Conservation (phyloP, 2,888 invertebrate genomes). For the Perizoma flavofasciatum region DNA sequence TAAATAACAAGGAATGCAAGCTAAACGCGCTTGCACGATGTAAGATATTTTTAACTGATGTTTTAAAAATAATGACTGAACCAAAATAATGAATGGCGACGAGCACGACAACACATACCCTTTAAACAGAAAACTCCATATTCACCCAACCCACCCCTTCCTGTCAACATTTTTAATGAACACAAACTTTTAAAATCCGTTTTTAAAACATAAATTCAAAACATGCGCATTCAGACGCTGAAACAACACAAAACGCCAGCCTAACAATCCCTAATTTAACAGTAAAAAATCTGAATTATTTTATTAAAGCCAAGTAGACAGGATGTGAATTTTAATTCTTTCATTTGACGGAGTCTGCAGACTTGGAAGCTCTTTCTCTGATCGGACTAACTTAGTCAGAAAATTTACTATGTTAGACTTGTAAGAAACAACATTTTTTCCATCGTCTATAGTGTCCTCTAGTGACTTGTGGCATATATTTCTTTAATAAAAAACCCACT, state of each 20-base stretch:
- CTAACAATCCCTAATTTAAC: slow-evolving; percentile 12
- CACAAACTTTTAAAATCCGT: slow-evolving; percentile 11
- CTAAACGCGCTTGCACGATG: too few relatives aligned
- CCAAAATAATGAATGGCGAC: background rate
- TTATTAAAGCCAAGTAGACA: slow-evolving; percentile 24
- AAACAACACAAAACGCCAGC: slow-evolving; percentile 6
- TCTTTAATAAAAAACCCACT: too few relatives aligned
- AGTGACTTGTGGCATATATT: too few relatives aligned
- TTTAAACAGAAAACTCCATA: slow-evolving; percentile 4
- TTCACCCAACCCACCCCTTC: background rate
- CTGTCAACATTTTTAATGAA: slow-evolving; percentile 11
- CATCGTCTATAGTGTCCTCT: too few relatives aligned
- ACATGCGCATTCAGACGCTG: background rate
- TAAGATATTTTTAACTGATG: too few relatives aligned
- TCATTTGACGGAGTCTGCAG: slow-evolving; percentile 30
- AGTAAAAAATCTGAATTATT: slow-evolving; percentile 28
- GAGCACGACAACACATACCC: background rate
- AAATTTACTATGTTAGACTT: too few relatives aligned
- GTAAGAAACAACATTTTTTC: too few relatives aligned
- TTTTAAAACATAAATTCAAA: slow-evolving; percentile 10
- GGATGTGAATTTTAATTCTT: slow-evolving; percentile 47
- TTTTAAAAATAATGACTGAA: too few relatives aligned
- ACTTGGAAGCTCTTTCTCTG: background rate
- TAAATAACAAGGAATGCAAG: too few relatives aligned
- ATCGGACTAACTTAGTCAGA: too few relatives aligned